Evolutionary conservation across 2,888 invertebrate genomes (phyloP), one percentile per base, ranked within the genome.

Genomic region (Xylota sylvarum): DNA sequence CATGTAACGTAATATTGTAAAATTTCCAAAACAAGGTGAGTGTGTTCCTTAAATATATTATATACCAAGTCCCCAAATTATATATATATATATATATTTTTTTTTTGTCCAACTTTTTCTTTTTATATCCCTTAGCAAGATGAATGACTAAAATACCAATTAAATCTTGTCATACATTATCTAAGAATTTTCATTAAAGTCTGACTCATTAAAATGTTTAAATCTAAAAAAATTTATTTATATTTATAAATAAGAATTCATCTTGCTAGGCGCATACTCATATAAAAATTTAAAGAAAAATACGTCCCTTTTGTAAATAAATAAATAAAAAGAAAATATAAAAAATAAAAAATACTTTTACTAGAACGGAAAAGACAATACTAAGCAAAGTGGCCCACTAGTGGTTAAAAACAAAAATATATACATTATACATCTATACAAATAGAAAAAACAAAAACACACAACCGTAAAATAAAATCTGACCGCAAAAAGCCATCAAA

Each of bases 311-410:
- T 64, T 82, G 77, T 82, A 86, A 37, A 86, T 78, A 81, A 60
- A 72, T 69, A 50, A 56, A 65, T 17, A 60, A 48, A 50, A 65
- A n/a, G n/a, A 60, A 70, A 27, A 60, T 37, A 40, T 30, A 64
- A 23, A n/a, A n/a, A n/a, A n/a, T n/a, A n/a, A n/a, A n/a, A 65
- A 27, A 76, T 80, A 62, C 19, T 50, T 67, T 69, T 30, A 76
- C 78, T 78, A 62, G 62, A 85, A 86, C 67, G 50, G 81, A 86
- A 86, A 86, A 86, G 86, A 86, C 86, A 86, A 86, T 86, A 86
- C 82, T 81, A 78, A 77, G 64, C 52, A 80, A 82, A 77, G 67
- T 65, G 46, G 37, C 72, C 64, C 72, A 27, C 65, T 55, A 46
- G 62, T 35, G 50, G 56, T 40, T 43, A 62, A 52, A 62, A 30